Evolutionary conservation across 2,888 invertebrate species (phyloP), one percentile per base, ranked within the genome.

Genomic region (Andrena chrysosceles): DNA sequence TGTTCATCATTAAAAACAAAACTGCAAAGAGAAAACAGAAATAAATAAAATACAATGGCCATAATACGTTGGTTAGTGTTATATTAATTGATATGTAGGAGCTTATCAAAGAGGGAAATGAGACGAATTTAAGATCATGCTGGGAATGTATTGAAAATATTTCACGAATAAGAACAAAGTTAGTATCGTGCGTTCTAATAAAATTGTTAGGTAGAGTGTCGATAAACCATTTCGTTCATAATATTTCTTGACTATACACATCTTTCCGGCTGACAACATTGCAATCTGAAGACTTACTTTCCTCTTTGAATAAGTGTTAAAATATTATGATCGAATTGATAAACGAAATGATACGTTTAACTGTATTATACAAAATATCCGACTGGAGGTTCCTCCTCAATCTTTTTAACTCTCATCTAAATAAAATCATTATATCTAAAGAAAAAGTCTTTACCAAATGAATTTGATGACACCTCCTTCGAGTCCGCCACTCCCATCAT

Each of bases 191-290:
- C 20, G 8, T 49, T 10, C 16, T 52, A 42, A 73, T 10, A 13
- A n/a, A 42, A 20, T 56, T 7, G 13, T 5, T 31, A 31, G 56
- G 5, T 42, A 67, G 33, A 42, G 8, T 33, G 7, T 54, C 31
- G 20, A 6, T 13, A 69, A 23, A 42, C 20, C 59, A 10, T 33
- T 73, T 13, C 42, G 59, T n/a, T 56, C 23, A 20, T 35, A 31
- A 64, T 10, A 35, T 31, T 62, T 76, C 8, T 76, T 70, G 63
- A 76, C 76, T 42, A 13, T 1, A 42, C 71, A 76, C 42, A 64
- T 16, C 16, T 13, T 8, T 29, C 29, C 23, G 48, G 42, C 20
- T 31, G n/a, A 35, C 2, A 13, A 10, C 20, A 10, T 48, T 49
- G 20, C 48, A 56, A 35, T 33, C n/a, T 16, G 16, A 16, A 42